Base-by-base conservation (phyloP, 1,140 invertebrate genomes). In the Drosophila gunungcola region DNA sequence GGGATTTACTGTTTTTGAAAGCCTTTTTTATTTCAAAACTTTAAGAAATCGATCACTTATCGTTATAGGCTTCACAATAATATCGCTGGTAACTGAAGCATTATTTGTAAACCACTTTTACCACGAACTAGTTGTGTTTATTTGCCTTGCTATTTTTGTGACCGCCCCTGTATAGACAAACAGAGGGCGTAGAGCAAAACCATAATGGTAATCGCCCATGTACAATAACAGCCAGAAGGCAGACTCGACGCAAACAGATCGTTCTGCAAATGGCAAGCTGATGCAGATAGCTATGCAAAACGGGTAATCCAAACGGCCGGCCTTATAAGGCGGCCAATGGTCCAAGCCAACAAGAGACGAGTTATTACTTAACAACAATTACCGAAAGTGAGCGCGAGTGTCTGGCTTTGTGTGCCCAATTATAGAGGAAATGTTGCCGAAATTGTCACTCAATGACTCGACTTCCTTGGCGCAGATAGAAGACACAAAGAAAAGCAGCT, bases 151-250 rank as follows among this genome's bases (percentile, higher is more conserved):
- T 68, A 68, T 65, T 52, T 52, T 65, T 1, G 2, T 34, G 39
- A 42, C 60, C 46, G 13, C 46, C 25, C 12, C 29, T 70, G 67
- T 70, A 3, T 3, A 38, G 41, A 34, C 16, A 36, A 43, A 55
- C 36, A 56, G 72, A 74, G 72, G 73, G 73, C 73, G 72, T 76
- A 42, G 32, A 58, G 46, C 34, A 32, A 61, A 48, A 21, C 69
- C 73, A 76, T 75, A 76, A 76, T 75, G 72, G 72, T 65, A 75
- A 75, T 75, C 60, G 73, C 73, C 72, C 73, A 67, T 76, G 61
- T 52, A 56, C 73, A 53, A 56, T 43, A 64, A 48, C 43, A 41
- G 60, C 72, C 52, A 45, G 39, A 49, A 57, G 63, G 49, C 48
- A 69, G 48, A 32, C 42, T 45, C 16, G 67, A 69, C 67, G 67